Conservation (phyloP, 2,113 vertebrate species). For the Otolemur garnettii region DNA sequence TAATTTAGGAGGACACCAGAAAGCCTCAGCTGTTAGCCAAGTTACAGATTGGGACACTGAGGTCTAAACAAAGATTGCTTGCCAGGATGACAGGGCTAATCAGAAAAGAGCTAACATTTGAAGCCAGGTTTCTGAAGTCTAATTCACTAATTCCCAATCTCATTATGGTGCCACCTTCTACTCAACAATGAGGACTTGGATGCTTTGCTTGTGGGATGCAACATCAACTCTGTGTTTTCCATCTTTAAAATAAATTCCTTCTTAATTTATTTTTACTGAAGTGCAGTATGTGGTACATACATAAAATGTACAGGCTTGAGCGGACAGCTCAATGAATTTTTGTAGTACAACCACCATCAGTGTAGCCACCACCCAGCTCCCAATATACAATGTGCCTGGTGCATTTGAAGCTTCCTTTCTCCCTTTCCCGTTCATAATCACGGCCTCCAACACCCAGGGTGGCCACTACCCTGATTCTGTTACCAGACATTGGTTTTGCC, state of each 20-base stretch:
- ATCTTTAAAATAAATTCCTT: not conserved
- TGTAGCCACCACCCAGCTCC: not conserved
- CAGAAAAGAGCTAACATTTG: not conserved
- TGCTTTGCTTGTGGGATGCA: not conserved
- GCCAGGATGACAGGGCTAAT: not conserved
- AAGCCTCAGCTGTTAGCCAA: not conserved
- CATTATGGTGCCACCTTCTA: not conserved
- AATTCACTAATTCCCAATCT: not conserved
- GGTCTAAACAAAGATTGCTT: not conserved
- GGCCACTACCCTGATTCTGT: not conserved
- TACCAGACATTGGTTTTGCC: not conserved
- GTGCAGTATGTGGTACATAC: not conserved
- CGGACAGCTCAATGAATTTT: not conserved
- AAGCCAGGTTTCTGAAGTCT: not conserved
- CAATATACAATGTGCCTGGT: not conserved
- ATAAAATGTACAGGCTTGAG: not conserved
- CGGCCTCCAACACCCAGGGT: accelerated
- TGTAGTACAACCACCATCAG: not conserved
- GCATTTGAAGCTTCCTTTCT: not conserved
- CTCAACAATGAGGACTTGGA: not conserved
- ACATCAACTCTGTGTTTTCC: not conserved
- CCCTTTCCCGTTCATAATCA: not conserved
- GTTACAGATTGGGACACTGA: not conserved
- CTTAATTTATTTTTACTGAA: constrained; percentile 13
- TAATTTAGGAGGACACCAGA: not conserved